A percentile compares a stretch with the other conserved stretches of the same genome.
Evolutionary conservation across 2,113 vertebrate species (phyloP).

Genomic region (Crypturellus undulatus): DNA sequence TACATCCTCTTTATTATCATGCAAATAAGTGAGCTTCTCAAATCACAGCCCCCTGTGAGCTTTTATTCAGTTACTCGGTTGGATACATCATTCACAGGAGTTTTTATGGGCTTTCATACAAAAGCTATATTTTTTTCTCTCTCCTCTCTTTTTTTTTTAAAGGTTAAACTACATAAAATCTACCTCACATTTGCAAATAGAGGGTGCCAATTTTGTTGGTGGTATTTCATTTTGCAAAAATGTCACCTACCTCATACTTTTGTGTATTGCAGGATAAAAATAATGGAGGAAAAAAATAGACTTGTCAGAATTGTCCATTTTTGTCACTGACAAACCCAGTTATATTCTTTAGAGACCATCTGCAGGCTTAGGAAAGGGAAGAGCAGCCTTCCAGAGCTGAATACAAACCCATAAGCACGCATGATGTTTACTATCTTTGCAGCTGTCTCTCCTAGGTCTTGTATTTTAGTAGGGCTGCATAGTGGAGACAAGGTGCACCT

Average conservation of each 20-base stretch:
- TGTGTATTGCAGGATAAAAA: neutral
- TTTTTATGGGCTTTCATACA: neutral
- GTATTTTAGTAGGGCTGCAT: rapidly evolving
- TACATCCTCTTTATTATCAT: neutral
- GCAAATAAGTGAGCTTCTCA: neutral
- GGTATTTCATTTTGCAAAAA: neutral
- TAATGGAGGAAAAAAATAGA: rapidly evolving
- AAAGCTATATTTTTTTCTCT: neutral
- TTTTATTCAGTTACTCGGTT: neutral
- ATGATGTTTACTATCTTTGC: no score
- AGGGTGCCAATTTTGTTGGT: neutral
- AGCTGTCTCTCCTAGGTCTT: neutral
- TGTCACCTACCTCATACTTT: neutral
- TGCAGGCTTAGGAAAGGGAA: neutral
- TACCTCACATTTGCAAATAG: neutral
- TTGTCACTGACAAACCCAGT: neutral
- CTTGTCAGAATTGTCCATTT: neutral
- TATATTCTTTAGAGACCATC: neutral
- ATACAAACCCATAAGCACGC: no score
- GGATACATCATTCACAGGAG: neutral
- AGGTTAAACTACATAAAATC: neutral
- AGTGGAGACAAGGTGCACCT: neutral
- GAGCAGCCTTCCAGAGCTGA: neutral
- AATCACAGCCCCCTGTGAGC: neutral
- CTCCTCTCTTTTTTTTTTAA: no score